A percentile compares a stretch with the other conserved stretches of the same genome.
phyloP scores from a whole-genome alignment of 2,113 vertebrate genomes.

The Sardina pilchardus region DNA sequence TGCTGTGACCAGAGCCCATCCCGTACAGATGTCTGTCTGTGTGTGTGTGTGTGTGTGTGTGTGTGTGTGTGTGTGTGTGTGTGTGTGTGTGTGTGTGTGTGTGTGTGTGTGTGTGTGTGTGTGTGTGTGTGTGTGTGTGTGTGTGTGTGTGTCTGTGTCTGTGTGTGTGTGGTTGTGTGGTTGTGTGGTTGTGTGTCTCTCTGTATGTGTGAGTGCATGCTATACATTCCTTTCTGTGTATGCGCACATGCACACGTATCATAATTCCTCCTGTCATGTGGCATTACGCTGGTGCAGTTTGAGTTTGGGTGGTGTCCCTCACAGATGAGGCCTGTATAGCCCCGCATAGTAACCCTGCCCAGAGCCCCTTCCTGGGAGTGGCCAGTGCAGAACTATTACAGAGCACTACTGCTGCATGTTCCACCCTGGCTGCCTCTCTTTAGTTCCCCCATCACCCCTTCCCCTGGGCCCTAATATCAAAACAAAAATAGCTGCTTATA shows the following conservation, averaged over 20 bases:
- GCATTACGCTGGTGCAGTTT: not conserved
- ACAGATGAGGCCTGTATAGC: not conserved
- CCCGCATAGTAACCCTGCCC: not conserved
- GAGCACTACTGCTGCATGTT: not conserved
- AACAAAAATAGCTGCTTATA: not conserved
- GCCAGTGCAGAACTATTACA: not conserved
- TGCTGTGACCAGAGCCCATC: not conserved
- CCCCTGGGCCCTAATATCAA: not conserved
- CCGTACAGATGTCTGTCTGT: not conserved
- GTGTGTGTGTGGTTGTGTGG: not conserved
- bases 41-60: not conserved
- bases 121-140: not conserved
- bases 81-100: not conserved
- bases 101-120: not conserved
- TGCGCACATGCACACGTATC: not conserved
- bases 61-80: not conserved
- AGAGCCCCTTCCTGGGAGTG: not conserved
- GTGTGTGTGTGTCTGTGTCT: not conserved
- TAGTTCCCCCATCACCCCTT: not conserved
- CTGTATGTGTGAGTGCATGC: not conserved
- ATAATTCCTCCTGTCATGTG: not conserved
- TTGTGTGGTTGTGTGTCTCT: too few species aligned
- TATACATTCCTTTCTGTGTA: not conserved
- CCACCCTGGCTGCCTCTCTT: not conserved
- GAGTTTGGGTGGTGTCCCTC: not conserved